These are phyloP conservation scores for Hesperia comma DNA, from an alignment of 2,888 invertebrate species.

Conservation along the genomic window DNA sequence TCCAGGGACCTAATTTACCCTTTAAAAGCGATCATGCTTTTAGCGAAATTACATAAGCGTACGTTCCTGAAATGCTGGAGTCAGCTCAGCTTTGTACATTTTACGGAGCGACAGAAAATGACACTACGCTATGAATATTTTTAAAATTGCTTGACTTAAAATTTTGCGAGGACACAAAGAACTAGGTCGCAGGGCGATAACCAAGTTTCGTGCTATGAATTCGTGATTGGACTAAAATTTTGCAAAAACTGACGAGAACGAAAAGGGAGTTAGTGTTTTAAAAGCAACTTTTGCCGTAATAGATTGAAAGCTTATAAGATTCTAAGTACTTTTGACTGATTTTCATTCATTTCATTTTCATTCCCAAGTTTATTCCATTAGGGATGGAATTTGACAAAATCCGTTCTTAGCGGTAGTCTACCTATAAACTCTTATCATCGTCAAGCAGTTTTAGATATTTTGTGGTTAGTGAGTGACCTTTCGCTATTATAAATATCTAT, in stretches of 20 bases:
- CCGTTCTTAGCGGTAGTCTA: too few species aligned
- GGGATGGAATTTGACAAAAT: too few species aligned
- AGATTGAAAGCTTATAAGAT: background rate
- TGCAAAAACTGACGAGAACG: background rate
- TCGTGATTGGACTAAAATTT: slow-evolving; percentile 10
- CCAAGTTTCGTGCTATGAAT: slow-evolving; percentile 19
- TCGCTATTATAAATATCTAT: too few species aligned
- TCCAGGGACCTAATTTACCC: background rate
- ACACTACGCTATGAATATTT: slow-evolving; percentile 23
- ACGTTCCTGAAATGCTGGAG: slow-evolving; percentile 14
- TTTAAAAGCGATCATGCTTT: slow-evolving; percentile 21
- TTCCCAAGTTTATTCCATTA: too few species aligned
- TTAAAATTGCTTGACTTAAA: slow-evolving; percentile 23
- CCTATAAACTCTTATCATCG: too few species aligned
- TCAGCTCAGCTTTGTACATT: slow-evolving; percentile 9
- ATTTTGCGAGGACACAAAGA: slow-evolving; percentile 20
- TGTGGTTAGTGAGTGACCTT: too few species aligned
- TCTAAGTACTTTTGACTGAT: too few species aligned
- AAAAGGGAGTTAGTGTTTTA: background rate
- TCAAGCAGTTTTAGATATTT: too few species aligned
- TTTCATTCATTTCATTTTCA: too few species aligned
- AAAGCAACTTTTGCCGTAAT: background rate
- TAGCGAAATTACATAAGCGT: slow-evolving; percentile 25
- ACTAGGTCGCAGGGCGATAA: slow-evolving; percentile 20
- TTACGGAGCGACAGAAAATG: slow-evolving; percentile 17